Conservation (phyloP, 2,888 invertebrate species). For the Siphonodentalium dalli region DNA sequence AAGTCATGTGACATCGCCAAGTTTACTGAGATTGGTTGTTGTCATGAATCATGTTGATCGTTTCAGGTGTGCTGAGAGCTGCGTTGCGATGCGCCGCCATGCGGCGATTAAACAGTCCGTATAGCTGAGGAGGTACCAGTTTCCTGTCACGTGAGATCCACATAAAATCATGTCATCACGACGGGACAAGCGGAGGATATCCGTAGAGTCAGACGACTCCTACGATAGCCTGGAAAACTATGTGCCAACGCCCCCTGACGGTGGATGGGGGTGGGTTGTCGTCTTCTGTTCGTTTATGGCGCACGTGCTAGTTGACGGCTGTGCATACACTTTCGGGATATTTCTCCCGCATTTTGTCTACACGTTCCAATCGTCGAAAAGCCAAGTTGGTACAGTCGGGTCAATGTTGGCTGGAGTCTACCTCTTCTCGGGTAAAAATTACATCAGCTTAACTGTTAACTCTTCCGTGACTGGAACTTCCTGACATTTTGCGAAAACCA, state of each 20-base stretch:
- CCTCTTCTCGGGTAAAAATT: conserved; percentile 78
- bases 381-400: conserved; percentile 83
- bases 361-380: conserved; percentile 78
- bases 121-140: too few species aligned
- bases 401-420: conserved; percentile 91
- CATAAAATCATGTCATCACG: conserved; percentile 4
- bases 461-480: too few species aligned
- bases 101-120: too few species aligned
- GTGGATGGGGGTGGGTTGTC: conserved; percentile 96
- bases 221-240: conserved; percentile 43
- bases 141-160: too few species aligned
- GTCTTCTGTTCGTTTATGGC: conserved; percentile 90
- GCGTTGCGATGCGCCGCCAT: too few species aligned
- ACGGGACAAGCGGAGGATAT: conserved; percentile 26
- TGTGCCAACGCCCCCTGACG: conserved; percentile 62
- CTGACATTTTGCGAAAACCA: too few species aligned
- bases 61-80: too few species aligned
- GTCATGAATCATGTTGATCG: too few species aligned
- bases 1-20: too few species aligned
- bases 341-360: conserved; percentile 74
- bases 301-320: conserved; percentile 93
- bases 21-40: too few species aligned
- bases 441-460: not conserved
- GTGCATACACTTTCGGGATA: conserved; percentile 87
- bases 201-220: conserved; percentile 39